phyloP scores from a whole-genome alignment of 2,113 vertebrate genomes.

The Heterocephalus glaber region DNA sequence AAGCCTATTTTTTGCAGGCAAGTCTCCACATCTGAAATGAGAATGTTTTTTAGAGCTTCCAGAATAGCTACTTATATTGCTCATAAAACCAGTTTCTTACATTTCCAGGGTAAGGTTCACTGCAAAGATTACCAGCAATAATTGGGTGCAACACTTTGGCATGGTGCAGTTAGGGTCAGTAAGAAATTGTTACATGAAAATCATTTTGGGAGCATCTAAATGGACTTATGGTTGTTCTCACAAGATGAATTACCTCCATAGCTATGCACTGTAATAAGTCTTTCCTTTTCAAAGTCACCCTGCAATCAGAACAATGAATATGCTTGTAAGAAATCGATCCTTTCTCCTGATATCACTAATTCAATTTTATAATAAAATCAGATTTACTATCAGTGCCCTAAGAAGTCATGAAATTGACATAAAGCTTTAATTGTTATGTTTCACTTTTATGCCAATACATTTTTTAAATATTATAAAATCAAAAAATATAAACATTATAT shows the following conservation, averaged over 20 bases:
- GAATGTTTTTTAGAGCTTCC: not conserved
- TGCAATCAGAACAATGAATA: slow-evolving; percentile 49
- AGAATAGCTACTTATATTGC: slow-evolving; percentile 24
- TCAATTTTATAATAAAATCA: slow-evolving; percentile 21
- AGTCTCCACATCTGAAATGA: slow-evolving; percentile 3
- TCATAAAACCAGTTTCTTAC: slow-evolving; percentile 10
- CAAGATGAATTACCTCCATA: slow-evolving; percentile 64
- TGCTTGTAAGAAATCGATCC: not conserved
- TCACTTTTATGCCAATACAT: not conserved
- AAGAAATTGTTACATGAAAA: slow-evolving; percentile 55
- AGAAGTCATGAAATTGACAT: not conserved
- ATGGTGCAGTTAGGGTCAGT: not conserved
- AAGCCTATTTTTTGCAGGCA: not conserved
- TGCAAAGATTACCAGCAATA: slow-evolving; percentile 52
- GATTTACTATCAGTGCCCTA: not conserved
- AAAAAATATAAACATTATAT: not conserved
- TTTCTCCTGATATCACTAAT: slow-evolving; percentile 32
- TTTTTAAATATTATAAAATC: slow-evolving; percentile 8
- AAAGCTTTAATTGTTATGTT: not conserved
- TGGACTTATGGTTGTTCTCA: slow-evolving; percentile 18
- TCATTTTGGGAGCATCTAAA: slow-evolving; percentile 61
- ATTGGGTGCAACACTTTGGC: slow-evolving; percentile 52
- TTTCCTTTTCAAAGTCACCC: slow-evolving; percentile 53
- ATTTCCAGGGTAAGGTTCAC: not conserved
- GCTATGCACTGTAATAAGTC: slow-evolving; percentile 54